phyloP scores from a whole-genome alignment of 2,888 invertebrate genomes.

The Buathra laborator region DNA sequence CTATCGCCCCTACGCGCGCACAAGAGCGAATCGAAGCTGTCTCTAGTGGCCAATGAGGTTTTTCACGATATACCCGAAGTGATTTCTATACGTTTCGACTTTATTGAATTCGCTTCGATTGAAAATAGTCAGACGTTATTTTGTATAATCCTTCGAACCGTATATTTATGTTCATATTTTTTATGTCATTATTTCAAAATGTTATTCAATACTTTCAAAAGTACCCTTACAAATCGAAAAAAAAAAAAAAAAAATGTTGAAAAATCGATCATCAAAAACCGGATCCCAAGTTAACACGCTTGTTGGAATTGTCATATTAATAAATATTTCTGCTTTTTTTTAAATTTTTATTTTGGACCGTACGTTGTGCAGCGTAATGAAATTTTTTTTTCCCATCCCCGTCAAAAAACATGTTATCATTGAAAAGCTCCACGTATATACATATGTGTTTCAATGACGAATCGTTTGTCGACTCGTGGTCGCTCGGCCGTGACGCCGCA shows the following conservation, averaged over 20 bases:
- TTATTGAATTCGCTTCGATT: constrained; percentile 11
- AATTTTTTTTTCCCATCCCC: background rate
- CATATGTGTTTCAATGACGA: constrained; percentile 37
- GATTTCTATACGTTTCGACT: constrained; percentile 24
- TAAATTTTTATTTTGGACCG: background rate
- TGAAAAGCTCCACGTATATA: constrained; percentile 13
- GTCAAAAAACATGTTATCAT: constrained; percentile 16
- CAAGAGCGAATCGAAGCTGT: constrained; percentile 40
- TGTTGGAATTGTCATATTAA: too few relatives aligned
- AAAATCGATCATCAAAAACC: too few relatives aligned
- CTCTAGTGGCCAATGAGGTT: constrained; percentile 15
- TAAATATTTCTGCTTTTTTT: background rate
- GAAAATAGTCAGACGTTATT: background rate
- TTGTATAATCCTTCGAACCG: too few relatives aligned
- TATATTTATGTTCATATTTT: too few relatives aligned
- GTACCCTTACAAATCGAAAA: too few relatives aligned
- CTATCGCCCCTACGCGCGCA: constrained; percentile 11
- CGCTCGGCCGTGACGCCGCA: constrained; percentile 8
- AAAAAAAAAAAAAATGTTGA: too few relatives aligned
- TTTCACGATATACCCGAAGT: constrained; percentile 23
- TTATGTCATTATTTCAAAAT: too few relatives aligned
- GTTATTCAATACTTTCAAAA: too few relatives aligned
- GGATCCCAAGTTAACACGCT: too few relatives aligned
- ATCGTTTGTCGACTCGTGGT: constrained; percentile 14
- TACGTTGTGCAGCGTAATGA: constrained; percentile 8